Conservation (phyloP, 2,888 invertebrate species). For the Sarcophaga caerulescens region DNA sequence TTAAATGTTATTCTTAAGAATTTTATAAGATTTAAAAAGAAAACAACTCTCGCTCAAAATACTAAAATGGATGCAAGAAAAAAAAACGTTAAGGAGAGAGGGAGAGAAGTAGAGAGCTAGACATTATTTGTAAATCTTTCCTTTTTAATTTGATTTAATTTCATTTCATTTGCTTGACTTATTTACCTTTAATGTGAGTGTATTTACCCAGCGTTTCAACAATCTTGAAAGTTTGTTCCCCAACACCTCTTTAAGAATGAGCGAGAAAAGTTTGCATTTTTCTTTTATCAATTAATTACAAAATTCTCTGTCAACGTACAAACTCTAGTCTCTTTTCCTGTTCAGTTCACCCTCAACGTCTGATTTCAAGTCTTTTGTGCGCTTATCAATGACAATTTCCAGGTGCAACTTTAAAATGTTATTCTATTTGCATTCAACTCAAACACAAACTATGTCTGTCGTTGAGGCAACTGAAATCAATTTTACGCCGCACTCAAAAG, state of each 20-base stretch:
- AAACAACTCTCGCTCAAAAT: background rate
- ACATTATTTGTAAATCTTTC: background rate
- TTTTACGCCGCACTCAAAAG: constrained; percentile 36
- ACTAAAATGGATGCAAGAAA: too few species aligned
- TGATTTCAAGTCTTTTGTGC: background rate
- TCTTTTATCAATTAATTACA: constrained; percentile 64
- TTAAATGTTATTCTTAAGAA: constrained; percentile 24
- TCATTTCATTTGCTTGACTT: constrained; percentile 48
- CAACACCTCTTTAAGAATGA: constrained; percentile 51
- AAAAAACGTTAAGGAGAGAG: too few species aligned
- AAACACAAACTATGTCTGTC: constrained; percentile 46
- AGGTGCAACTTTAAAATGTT: constrained; percentile 57
- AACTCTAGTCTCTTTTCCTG: background rate
- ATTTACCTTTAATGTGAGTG: constrained; percentile 45
- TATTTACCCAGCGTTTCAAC: constrained; percentile 39
- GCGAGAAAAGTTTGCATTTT: constrained; percentile 57
- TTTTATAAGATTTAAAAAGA: constrained; percentile 3
- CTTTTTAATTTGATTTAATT: constrained; percentile 39
- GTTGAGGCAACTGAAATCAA: constrained; percentile 51
- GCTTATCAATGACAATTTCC: constrained; percentile 18
- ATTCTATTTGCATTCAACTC: constrained; percentile 61
- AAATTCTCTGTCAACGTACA: constrained; percentile 30
- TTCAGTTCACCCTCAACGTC: background rate
- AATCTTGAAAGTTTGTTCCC: constrained; percentile 58
- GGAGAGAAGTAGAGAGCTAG: too few species aligned